Evolutionary conservation across 2,888 invertebrate genomes (phyloP).

Genomic region (Dolichomitus sp.): DNA sequence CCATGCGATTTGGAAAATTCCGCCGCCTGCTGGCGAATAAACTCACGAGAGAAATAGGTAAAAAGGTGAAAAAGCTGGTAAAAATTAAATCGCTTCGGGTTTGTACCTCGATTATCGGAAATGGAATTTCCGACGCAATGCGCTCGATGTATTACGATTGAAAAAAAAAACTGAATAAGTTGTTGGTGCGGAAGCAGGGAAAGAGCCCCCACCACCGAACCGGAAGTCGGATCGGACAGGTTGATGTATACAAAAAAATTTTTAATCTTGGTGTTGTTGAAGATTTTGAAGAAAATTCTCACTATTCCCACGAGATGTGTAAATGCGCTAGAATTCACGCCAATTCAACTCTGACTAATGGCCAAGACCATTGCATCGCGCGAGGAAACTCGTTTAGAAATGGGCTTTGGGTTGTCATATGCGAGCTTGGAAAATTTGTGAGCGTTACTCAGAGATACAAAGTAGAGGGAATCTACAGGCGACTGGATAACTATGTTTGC

Average conservation of each 20-base stretch:
- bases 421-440: slow-evolving; percentile 23
- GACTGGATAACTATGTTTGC: neutral
- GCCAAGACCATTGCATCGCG: neutral
- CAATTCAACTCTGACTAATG: slow-evolving; percentile 29
- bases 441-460: slow-evolving; percentile 1
- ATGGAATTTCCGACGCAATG: slow-evolving; percentile 28
- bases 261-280: neutral
- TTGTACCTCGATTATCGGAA: slow-evolving; percentile 38
- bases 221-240: neutral
- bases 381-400: slow-evolving; percentile 36
- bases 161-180: slow-evolving; percentile 1
- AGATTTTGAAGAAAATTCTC: slow-evolving; percentile 7
- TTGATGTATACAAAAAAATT: neutral
- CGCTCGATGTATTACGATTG: slow-evolving; percentile 4
- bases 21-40: neutral
- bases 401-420: slow-evolving; percentile 37
- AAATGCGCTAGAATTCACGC: neutral
- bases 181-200: neutral
- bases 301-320: too few species aligned
- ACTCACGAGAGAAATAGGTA: slow-evolving; percentile 2
- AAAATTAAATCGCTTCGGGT: slow-evolving; percentile 36
- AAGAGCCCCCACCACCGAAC: neutral
- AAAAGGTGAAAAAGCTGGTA: slow-evolving; percentile 11
- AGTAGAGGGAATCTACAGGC: neutral
- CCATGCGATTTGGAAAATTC: slow-evolving; percentile 9